Conservation (phyloP, 2,888 invertebrate genomes). For the Argynnis bischoffii region DNA sequence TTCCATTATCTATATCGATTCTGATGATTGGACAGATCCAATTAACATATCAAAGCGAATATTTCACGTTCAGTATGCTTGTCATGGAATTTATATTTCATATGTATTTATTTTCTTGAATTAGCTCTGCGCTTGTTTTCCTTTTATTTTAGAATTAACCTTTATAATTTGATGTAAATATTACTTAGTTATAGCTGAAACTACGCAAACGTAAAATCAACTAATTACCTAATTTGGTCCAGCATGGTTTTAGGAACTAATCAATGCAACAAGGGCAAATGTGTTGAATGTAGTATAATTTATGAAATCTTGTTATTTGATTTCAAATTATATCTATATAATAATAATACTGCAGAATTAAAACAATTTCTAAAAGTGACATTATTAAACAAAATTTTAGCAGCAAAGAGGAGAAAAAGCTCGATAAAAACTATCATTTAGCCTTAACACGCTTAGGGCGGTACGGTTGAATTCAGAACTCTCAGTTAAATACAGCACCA, state of each 20-base stretch:
- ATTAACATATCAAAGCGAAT: constrained; percentile 34
- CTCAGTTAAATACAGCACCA: constrained; percentile 21
- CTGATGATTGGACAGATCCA: constrained; percentile 30
- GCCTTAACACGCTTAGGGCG: constrained; percentile 38
- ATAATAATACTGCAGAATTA: not conserved
- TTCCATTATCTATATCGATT: constrained; percentile 35
- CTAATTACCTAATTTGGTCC: too few relatives aligned
- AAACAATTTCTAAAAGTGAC: not conserved
- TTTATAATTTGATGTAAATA: too few relatives aligned
- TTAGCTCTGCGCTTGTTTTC: not conserved
- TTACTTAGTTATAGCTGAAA: too few relatives aligned
- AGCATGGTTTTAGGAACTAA: too few relatives aligned
- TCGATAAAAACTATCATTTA: constrained; percentile 35
- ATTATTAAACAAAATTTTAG: constrained; percentile 20
- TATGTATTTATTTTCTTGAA: not conserved
- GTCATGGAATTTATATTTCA: not conserved
- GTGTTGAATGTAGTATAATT: too few relatives aligned
- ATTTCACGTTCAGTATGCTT: constrained; percentile 2
- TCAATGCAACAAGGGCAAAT: too few relatives aligned
- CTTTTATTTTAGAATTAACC: too few relatives aligned
- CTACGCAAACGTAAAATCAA: too few relatives aligned
- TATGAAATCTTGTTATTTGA: too few relatives aligned
- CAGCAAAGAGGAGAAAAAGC: constrained; percentile 7
- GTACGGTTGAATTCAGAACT: constrained; percentile 27
- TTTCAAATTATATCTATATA: not conserved